These are phyloP conservation scores for Pararge aegeria DNA, from an alignment of 1,140 invertebrate genomes.

Conservation along the genomic window DNA sequence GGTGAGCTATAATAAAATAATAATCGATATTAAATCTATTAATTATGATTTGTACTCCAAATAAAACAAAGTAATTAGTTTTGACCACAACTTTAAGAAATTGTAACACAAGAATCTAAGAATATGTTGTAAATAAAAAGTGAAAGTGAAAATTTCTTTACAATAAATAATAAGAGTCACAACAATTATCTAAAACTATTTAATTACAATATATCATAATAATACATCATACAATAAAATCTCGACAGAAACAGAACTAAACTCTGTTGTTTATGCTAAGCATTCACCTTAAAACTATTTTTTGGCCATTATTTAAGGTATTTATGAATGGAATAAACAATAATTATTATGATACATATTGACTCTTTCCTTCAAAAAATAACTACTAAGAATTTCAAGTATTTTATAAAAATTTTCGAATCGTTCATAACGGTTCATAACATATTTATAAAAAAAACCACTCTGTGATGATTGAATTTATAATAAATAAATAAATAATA, in stretches of 20 bases:
- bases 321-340: conserved; percentile 3
- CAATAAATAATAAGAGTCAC: conserved; percentile 12
- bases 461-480: conserved; percentile 16
- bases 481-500: conserved; percentile 1
- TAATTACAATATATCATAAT: conserved; percentile 20
- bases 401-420: conserved; percentile 24
- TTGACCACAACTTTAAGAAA: not conserved
- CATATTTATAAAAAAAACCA: conserved; percentile 19
- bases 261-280: conserved; percentile 12
- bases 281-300: conserved; percentile 24
- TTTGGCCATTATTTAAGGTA: conserved; percentile 23
- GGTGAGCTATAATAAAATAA: conserved; percentile 19
- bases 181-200: conserved; percentile 14
- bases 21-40: conserved; percentile 20
- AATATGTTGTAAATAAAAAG: not conserved
- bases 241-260: conserved; percentile 14
- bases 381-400: not conserved
- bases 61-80: not conserved
- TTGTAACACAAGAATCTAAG: not conserved
- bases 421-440: conserved; percentile 50
- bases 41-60: conserved; percentile 9
- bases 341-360: not conserved
- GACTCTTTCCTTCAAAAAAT: not conserved
- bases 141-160: not conserved
- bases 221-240: conserved; percentile 18